Base-by-base conservation (phyloP, 2,888 invertebrate species). In the Matsumyia berberina region DNA sequence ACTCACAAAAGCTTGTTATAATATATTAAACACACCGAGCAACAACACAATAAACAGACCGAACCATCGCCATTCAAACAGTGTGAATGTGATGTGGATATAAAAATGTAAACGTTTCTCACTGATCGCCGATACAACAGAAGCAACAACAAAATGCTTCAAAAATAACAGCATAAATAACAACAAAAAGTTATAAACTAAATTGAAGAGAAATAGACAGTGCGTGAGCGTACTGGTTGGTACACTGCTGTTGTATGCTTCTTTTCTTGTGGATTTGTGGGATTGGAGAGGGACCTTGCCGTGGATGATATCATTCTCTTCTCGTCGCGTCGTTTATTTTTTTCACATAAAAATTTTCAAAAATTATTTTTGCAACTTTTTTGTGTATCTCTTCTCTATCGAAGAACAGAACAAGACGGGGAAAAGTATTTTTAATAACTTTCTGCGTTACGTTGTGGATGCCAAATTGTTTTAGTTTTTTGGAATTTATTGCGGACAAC, bases 251-350 rank as follows among this genome's bases (percentile, higher is more conserved):
- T 29, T 78, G 53, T 78, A 53, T 70, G 57, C 39, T 53, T 72
- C 33, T 67, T 58, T 70, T 33, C 64, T 70, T 69, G 51, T 60
- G 11, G 35, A 46, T 46, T 24, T 24, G 24, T 51, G 9, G 69
- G 69, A 67, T 64, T 78, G 49, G 64, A 73, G 62, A 29, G 66
- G 64, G 83, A 69, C 67, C 73, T 69, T 78, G 73, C 55, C 33
- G 24, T 12, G 80, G 80, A 81, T 81, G 83, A 83, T 78, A 78
- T 83, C 83, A 83, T 78, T 83, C 62, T n/a, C n/a, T n/a, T n/a
- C n/a, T n/a, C n/a, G n/a, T n/a, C n/a, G n/a, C n/a, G n/a, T 19
- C 60, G 37, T 37, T 46, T 39, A 9, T 49, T 33, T 31, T 53
- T 24, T 64, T 44, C 17, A n/a, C n/a, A n/a, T 2, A 42, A 69